phyloP scores from a whole-genome alignment of 2,888 invertebrate genomes.

The Apodemia hepburni region DNA sequence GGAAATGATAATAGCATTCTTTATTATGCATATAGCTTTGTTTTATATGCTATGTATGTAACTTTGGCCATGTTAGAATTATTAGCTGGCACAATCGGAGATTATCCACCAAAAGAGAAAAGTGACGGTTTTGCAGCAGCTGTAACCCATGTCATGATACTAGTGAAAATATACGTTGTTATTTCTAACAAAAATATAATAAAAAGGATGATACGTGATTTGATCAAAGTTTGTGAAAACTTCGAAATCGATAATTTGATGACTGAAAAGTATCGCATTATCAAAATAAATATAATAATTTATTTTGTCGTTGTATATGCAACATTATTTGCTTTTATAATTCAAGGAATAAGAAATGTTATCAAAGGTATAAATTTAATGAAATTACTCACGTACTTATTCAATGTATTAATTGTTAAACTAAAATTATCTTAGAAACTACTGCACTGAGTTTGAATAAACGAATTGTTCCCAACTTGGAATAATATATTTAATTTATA shows the following conservation, averaged over 20 bases:
- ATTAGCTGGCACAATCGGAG: conserved; percentile 51
- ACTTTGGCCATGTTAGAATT: conserved; percentile 61
- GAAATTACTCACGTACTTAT: too few relatives aligned
- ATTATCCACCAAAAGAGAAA: conserved; percentile 61
- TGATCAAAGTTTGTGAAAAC: conserved; percentile 49
- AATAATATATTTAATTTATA: too few relatives aligned
- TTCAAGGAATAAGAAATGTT: conserved; percentile 59
- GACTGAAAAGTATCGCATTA: conserved; percentile 49
- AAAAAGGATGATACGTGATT: conserved; percentile 48
- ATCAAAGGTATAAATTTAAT: conserved; percentile 39
- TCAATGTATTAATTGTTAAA: too few relatives aligned
- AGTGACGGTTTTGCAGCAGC: conserved; percentile 60
- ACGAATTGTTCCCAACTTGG: too few relatives aligned
- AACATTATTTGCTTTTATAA: conserved; percentile 47
- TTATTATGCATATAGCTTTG: conserved; percentile 44
- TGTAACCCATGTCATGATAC: conserved; percentile 59
- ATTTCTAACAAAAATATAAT: conserved; percentile 48
- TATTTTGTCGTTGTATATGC: conserved; percentile 52
- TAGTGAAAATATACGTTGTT: conserved; percentile 57
- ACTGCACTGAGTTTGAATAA: too few relatives aligned
- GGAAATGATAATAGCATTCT: conserved; percentile 47
- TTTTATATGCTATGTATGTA: conserved; percentile 47
- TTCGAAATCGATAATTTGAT: conserved; percentile 49
- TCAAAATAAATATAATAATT: conserved; percentile 55
- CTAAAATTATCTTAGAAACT: too few relatives aligned